Evolutionary conservation across 2,888 invertebrate genomes (phyloP).

Genomic region (Imbricaverruca yamaguchii): DNA sequence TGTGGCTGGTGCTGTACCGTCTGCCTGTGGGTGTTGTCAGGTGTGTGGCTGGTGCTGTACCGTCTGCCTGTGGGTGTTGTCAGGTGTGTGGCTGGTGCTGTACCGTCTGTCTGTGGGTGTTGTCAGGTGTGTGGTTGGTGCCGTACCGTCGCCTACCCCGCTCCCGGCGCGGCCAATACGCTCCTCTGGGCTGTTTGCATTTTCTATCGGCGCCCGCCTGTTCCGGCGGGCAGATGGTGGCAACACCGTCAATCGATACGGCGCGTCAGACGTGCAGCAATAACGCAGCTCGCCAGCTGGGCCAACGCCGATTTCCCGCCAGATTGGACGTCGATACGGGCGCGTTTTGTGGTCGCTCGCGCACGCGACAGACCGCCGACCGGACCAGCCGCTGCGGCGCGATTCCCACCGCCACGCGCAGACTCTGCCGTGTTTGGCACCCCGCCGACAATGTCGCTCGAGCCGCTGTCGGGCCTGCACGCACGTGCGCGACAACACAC

Average conservation of each 20-base stretch:
- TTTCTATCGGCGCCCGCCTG: not conserved
- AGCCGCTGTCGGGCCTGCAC: too few relatives aligned
- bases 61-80: too few relatives aligned
- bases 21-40: too few relatives aligned
- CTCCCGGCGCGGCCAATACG: not conserved
- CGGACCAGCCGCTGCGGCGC: too few relatives aligned
- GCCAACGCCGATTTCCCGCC: not conserved
- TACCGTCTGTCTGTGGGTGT: too few relatives aligned
- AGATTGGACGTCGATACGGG: not conserved
- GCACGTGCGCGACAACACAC: too few relatives aligned
- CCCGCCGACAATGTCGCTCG: too few relatives aligned
- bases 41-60: not conserved
- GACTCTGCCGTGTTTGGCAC: too few relatives aligned
- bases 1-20: not conserved
- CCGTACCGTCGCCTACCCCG: not conserved
- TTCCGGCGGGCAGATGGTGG: not conserved
- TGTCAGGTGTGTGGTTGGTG: not conserved
- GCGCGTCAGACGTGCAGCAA: not conserved
- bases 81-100: not conserved
- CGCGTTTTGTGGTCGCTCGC: not conserved
- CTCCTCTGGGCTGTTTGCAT: not conserved
- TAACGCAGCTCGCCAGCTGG: not conserved
- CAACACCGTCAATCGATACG: not conserved
- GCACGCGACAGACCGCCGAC: too few relatives aligned
- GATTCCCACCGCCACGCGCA: too few relatives aligned